Percentiles rank a stretch among this genome's conserved stretches.
Evolutionary conservation across 2,888 invertebrate genomes (phyloP).

Genomic region (Liodrosophila aerea): DNA sequence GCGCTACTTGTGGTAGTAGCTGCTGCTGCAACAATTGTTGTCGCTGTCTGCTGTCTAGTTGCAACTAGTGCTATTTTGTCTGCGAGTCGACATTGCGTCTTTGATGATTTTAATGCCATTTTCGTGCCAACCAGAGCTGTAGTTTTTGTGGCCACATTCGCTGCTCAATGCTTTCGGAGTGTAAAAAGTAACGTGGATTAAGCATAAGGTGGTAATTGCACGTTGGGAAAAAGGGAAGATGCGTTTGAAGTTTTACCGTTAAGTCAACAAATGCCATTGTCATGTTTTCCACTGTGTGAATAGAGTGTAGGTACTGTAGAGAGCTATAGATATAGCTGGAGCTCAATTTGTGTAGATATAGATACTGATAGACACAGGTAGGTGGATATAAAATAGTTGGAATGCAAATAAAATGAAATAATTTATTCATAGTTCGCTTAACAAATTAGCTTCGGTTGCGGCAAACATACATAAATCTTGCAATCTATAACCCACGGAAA

Average conservation of each 20-base stretch:
- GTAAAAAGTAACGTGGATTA: slow-evolving; percentile 2
- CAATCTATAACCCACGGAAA: slow-evolving; percentile 46
- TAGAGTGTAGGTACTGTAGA: too few relatives aligned
- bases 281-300: background rate
- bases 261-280: background rate
- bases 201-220: slow-evolving; percentile 34
- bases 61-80: slow-evolving; percentile 55
- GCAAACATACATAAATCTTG: slow-evolving; percentile 10
- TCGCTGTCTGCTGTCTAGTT: slow-evolving; percentile 38
- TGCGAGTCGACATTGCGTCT: too few relatives aligned
- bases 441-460: background rate
- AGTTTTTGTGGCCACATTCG: slow-evolving; percentile 18
- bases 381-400: too few relatives aligned
- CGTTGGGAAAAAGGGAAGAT: slow-evolving; percentile 22
- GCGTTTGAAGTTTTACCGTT: slow-evolving; percentile 17
- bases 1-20: slow-evolving; percentile 23
- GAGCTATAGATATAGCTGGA: slow-evolving; percentile 4
- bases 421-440: too few relatives aligned
- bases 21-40: slow-evolving; percentile 12
- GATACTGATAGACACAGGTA: too few relatives aligned
- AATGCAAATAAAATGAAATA: too few relatives aligned
- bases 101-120: slow-evolving; percentile 68
- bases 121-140: slow-evolving; percentile 60
- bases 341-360: too few relatives aligned
- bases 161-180: background rate